A percentile compares a stretch with the other conserved stretches of the same genome.
phyloP scores from a whole-genome alignment of 2,888 invertebrate genomes.

The Monopis laevigella region DNA sequence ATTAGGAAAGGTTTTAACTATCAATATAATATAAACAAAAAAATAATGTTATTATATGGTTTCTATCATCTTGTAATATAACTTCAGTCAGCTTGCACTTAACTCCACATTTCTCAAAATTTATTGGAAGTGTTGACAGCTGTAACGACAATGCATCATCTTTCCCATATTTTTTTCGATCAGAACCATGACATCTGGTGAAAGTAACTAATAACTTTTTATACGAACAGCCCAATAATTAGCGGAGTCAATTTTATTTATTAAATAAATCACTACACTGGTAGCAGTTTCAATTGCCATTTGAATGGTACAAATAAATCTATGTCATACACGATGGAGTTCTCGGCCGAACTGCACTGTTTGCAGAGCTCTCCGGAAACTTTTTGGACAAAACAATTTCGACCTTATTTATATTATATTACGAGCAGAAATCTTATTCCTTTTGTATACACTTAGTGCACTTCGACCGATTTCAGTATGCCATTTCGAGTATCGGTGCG shows the following conservation, averaged over 20 bases:
- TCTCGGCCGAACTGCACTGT: slow-evolving; percentile 33
- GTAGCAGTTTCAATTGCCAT: slow-evolving; percentile 41
- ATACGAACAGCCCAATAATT: slow-evolving; percentile 37
- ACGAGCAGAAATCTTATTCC: neutral
- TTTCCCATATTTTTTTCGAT: no score
- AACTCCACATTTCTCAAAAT: no score
- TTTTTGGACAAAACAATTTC: neutral
- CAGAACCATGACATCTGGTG: slow-evolving; percentile 6
- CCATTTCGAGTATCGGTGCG: slow-evolving; percentile 58
- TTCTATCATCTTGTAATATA: no score
- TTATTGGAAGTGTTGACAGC: no score
- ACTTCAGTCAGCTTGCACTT: no score
- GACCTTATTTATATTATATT: neutral
- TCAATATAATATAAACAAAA: no score
- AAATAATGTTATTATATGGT: no score
- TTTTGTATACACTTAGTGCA: slow-evolving; percentile 1
- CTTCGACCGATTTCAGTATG: slow-evolving; percentile 38
- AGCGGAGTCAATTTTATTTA: slow-evolving; percentile 35
- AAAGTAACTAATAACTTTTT: slow-evolving; percentile 5
- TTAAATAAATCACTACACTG: slow-evolving; percentile 42
- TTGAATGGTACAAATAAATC: slow-evolving; percentile 61
- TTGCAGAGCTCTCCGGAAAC: slow-evolving; percentile 8
- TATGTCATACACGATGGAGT: slow-evolving; percentile 49
- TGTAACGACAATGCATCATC: no score
- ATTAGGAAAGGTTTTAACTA: no score